Conservation (phyloP, 2,888 invertebrate genomes). For the Anthrax anthrax region DNA sequence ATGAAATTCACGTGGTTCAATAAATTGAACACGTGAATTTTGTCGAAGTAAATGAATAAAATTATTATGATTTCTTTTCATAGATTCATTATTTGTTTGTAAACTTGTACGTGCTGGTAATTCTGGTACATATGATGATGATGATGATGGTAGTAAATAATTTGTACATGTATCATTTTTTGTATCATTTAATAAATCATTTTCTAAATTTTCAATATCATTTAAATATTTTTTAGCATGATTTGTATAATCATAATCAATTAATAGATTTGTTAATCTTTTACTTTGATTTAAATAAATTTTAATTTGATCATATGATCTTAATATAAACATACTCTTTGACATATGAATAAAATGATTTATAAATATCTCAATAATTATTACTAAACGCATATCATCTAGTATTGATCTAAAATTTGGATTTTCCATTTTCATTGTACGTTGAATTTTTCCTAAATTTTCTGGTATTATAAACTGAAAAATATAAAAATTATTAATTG, state of each 20-base stretch:
- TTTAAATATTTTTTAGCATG: slow-evolving; percentile 41
- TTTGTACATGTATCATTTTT: slow-evolving; percentile 15
- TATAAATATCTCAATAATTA: slow-evolving; percentile 54
- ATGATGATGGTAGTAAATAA: slow-evolving; percentile 16
- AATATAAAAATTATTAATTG: slow-evolving; percentile 1
- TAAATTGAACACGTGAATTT: neutral
- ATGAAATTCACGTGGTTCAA: slow-evolving; percentile 6
- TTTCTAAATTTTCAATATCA: neutral
- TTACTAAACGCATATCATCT: slow-evolving; percentile 44
- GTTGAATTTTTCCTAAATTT: slow-evolving; percentile 14
- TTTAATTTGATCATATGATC: slow-evolving; percentile 44
- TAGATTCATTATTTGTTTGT: slow-evolving; percentile 15
- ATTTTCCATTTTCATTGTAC: neutral
- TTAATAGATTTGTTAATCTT: slow-evolving; percentile 46
- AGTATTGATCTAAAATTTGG: slow-evolving; percentile 29
- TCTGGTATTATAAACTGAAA: slow-evolving; percentile 18
- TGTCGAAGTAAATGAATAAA: neutral
- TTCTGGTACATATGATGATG: neutral
- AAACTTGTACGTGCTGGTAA: slow-evolving; percentile 21
- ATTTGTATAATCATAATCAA: slow-evolving; percentile 40
- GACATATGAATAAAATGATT: slow-evolving; percentile 59
- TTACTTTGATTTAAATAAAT: slow-evolving; percentile 58
- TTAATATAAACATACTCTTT: slow-evolving; percentile 45
- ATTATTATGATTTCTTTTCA: slow-evolving; percentile 5
- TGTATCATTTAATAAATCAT: slow-evolving; percentile 33